phyloP scores from a whole-genome alignment of 2,113 vertebrate species.

The Antechinus flavipes region DNA sequence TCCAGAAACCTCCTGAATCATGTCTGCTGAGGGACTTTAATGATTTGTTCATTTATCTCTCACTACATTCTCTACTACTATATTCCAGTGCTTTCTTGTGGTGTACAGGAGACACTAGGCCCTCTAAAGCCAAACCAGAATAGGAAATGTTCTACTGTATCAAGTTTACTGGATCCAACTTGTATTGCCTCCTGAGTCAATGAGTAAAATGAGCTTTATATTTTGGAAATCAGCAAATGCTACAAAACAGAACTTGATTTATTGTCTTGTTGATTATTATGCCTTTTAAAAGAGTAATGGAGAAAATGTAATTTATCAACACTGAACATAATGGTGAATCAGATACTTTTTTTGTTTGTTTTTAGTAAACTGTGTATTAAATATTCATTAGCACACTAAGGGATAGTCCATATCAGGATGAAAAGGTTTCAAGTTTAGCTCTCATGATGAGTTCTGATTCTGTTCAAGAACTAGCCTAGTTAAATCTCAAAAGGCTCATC shows the following conservation, averaged over 20 bases:
- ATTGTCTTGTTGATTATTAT: not conserved
- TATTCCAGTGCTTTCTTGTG: not conserved
- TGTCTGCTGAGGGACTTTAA: not conserved
- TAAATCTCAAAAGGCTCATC: not conserved
- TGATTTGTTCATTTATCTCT: not conserved
- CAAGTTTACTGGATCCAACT: not conserved
- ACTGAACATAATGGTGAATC: not conserved
- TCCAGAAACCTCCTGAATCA: not conserved
- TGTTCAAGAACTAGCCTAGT: not conserved
- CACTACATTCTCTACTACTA: not conserved
- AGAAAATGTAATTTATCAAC: not conserved
- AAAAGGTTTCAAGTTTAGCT: not conserved
- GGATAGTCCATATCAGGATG: not conserved
- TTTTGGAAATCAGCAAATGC: not conserved
- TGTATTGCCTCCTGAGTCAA: not conserved
- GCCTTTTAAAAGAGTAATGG: not conserved
- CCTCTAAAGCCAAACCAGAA: not conserved
- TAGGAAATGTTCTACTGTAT: not conserved
- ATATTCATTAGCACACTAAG: not conserved
- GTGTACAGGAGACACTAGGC: not conserved
- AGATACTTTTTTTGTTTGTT: not conserved
- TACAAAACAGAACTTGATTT: not conserved
- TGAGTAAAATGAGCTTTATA: not conserved
- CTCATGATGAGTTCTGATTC: not conserved
- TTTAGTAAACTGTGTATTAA: not conserved